Evolutionary conservation across 2,113 vertebrate species (phyloP), one percentile per base, ranked within the genome.

Genomic region (Alethe castanea): DNA sequence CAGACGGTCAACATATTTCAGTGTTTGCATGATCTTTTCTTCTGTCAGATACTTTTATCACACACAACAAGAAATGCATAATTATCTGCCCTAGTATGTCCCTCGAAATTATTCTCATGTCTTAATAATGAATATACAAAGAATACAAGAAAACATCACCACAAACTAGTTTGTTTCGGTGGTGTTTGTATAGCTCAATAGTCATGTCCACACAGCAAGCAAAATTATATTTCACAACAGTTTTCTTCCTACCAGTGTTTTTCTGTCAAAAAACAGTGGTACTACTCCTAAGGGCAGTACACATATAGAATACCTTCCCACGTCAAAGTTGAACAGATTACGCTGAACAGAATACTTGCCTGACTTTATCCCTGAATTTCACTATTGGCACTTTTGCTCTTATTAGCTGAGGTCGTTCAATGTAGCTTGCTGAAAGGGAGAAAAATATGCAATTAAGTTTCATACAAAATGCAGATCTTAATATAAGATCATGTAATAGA

Each of bases 341-440:
- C 22, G 18, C 35, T 84, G 19, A 91, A 31, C 45, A 73, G 35
- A 78, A 52, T 85, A 98, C 98, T 97, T 98, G 98, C 99, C 99
- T 99, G 97, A 98, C 97, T 98, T 98, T 99, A 97, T 99, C 98
- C 98, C 97, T 99, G 98, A 99, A 99, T 96, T 98, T 99, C 86
- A 98, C 98, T 97, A 99, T 99, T 79, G 99, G 99, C 96, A 99
- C 99, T 98, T 99, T 99, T 91, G 99, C 99, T 97, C 98, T 97
- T 96, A 99, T 99, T 95, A 99, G 98, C 90, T 98, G 98, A 97
- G 98, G 98, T 98, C 96, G 98, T 74, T 99, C 98, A 86, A 99
- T 98, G 95, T 99, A 99, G 35, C 96, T 97, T 98, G 97, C 95
- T 97, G 92, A 97, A 96, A 90, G 6, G 10, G 35, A 92, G 62